Conservation (phyloP, 1,140 invertebrate species). For the Diuraphis noxia region DNA sequence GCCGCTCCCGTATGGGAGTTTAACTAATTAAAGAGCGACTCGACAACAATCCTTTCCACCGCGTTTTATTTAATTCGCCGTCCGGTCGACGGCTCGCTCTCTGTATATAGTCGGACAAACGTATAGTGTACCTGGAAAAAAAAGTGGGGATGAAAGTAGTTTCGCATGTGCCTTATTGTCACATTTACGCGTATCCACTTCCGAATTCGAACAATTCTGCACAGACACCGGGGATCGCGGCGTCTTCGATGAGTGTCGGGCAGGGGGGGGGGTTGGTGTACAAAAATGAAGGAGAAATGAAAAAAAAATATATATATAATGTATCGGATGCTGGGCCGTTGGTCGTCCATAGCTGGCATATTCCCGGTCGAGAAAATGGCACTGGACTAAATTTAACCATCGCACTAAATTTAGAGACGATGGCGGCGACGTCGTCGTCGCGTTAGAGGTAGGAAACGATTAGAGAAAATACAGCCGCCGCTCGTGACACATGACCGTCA, state of each 20-base stretch:
- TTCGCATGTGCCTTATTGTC: neutral
- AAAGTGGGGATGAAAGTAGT: too few relatives aligned
- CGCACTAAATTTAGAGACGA: conserved; percentile 39
- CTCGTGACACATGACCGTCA: conserved; percentile 32
- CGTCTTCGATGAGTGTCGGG: neutral
- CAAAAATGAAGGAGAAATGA: neutral
- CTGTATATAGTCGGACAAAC: too few relatives aligned
- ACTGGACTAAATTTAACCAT: conserved; percentile 44
- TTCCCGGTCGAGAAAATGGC: conserved; percentile 34
- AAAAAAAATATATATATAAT: neutral
- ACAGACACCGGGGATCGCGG: neutral
- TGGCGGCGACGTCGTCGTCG: neutral
- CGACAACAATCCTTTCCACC: neutral
- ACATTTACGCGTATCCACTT: too few relatives aligned
- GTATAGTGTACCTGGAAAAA: too few relatives aligned
- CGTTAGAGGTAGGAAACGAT: conserved; percentile 8
- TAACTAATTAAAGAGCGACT: conserved; percentile 16
- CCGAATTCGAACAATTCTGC: neutral
- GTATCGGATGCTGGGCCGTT: neutral
- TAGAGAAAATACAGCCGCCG: conserved; percentile 22
- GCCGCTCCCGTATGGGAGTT: neutral
- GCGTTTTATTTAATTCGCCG: conserved; percentile 24
- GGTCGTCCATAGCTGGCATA: neutral
- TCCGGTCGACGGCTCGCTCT: neutral
- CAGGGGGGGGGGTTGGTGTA: too few relatives aligned